Conservation (phyloP, 2,113 vertebrate genomes). For the Sturnus vulgaris region DNA sequence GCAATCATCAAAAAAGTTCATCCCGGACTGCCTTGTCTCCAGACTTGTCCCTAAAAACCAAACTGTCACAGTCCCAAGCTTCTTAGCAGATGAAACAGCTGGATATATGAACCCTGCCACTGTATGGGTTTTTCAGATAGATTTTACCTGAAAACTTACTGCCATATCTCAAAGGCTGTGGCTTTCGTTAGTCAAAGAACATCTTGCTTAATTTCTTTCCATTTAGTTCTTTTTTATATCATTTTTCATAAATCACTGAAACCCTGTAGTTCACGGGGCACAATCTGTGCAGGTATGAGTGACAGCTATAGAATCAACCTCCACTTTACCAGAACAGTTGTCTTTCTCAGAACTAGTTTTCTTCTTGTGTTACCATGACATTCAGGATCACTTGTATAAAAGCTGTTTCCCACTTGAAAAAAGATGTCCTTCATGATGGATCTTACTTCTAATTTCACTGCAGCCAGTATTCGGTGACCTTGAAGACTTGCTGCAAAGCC, state of each 20-base stretch:
- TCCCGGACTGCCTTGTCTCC: not conserved
- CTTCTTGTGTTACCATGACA: constrained; percentile 15
- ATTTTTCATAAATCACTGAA: not conserved
- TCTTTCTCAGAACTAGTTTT: not conserved
- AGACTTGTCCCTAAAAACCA: not conserved
- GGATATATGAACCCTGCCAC: not conserved
- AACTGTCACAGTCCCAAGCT: not conserved
- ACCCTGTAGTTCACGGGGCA: not conserved
- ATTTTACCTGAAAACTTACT: not conserved
- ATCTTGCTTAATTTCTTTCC: not conserved
- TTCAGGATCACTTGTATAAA: constrained; percentile 17
- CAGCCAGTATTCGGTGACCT: constrained; percentile 5
- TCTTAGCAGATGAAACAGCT: not conserved
- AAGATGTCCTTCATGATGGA: constrained; percentile 1
- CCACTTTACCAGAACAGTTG: not conserved
- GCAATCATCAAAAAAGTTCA: not conserved
- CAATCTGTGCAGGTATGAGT: constrained; percentile 1
- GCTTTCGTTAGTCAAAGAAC: not conserved
- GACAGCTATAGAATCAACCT: not conserved
- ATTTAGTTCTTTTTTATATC: not conserved
- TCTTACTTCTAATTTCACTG: constrained; percentile 24
- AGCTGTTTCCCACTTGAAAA: constrained; percentile 5
- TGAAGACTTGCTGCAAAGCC: constrained; percentile 14
- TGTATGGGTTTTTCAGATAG: not conserved
- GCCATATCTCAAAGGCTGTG: not conserved